phyloP scores from a whole-genome alignment of 2,888 invertebrate genomes.

The Trissonchulus latispiculum region DNA sequence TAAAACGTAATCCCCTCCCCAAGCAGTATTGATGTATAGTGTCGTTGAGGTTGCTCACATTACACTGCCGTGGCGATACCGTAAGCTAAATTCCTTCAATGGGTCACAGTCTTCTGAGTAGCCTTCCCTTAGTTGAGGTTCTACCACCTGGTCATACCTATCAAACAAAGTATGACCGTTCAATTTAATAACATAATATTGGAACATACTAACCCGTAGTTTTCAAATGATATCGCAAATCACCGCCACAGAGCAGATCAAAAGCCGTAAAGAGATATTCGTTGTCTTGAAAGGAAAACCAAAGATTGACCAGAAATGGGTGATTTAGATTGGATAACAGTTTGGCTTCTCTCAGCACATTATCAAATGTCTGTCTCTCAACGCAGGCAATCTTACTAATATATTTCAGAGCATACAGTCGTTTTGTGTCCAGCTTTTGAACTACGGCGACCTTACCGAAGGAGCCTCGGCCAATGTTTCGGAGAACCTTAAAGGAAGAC shows the following conservation, averaged over 20 bases:
- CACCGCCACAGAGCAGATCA: constrained; percentile 69
- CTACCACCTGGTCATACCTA: too few relatives aligned
- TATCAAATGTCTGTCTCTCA: constrained; percentile 61
- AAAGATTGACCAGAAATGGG: constrained; percentile 73
- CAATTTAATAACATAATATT: too few relatives aligned
- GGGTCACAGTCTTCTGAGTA: too few relatives aligned
- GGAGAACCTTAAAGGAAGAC: not conserved
- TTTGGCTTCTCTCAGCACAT: constrained; percentile 68
- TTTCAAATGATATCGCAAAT: constrained; percentile 70
- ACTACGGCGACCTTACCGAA: constrained; percentile 61
- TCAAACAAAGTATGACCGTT: too few relatives aligned
- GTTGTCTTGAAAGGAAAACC: constrained; percentile 70
- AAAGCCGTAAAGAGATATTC: constrained; percentile 62
- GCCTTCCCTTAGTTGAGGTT: too few relatives aligned
- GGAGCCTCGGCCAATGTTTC: not conserved
- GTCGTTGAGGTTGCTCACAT: too few relatives aligned
- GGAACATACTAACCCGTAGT: too few relatives aligned
- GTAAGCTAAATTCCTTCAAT: too few relatives aligned
- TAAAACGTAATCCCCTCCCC: too few relatives aligned
- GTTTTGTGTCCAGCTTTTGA: constrained; percentile 66
- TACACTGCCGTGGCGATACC: too few relatives aligned
- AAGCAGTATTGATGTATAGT: too few relatives aligned
- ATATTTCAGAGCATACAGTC: constrained; percentile 79
- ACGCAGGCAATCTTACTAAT: constrained; percentile 67
- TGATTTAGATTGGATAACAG: constrained; percentile 65